These are phyloP conservation scores for Scylla paramamosain DNA, from an alignment of 1,140 invertebrate genomes.

Conservation along the genomic window DNA sequence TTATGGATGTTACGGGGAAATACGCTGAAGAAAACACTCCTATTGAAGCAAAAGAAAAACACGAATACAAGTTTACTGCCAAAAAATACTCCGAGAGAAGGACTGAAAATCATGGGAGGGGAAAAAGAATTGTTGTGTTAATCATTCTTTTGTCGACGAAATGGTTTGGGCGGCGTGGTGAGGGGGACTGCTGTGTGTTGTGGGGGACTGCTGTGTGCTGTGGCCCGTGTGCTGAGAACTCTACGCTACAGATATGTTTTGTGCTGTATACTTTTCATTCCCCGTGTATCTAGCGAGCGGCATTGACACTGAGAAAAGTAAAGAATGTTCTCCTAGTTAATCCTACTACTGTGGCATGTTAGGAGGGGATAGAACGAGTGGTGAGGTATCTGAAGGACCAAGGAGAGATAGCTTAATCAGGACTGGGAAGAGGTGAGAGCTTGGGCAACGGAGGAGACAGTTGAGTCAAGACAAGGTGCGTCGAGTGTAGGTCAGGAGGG, in stretches of 20 bases:
- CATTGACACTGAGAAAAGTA: too few relatives aligned
- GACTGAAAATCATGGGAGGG: neutral
- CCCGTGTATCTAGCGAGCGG: too few relatives aligned
- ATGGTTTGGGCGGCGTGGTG: too few relatives aligned
- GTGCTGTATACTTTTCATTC: too few relatives aligned
- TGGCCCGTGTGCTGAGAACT: too few relatives aligned
- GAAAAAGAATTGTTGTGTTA: neutral
- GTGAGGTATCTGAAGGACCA: neutral
- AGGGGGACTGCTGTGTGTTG: neutral
- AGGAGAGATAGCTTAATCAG: neutral
- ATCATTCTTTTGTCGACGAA: too few relatives aligned
- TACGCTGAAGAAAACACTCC: neutral
- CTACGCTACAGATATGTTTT: too few relatives aligned
- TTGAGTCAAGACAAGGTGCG: neutral
- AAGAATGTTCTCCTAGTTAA: too few relatives aligned
- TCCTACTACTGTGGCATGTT: neutral
- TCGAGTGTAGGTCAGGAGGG: too few relatives aligned
- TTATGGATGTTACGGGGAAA: neutral
- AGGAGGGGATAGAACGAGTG: neutral
- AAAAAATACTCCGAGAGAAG: neutral
- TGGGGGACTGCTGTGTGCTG: neutral
- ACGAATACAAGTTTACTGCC: neutral
- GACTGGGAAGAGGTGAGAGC: neutral
- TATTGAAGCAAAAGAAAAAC: neutral
- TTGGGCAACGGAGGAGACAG: neutral